Evolutionary conservation across 2,797 vertebrate species (phyloP), one percentile per base, ranked within the genome.

Genomic region (Cynodonichthys magdalenae): DNA sequence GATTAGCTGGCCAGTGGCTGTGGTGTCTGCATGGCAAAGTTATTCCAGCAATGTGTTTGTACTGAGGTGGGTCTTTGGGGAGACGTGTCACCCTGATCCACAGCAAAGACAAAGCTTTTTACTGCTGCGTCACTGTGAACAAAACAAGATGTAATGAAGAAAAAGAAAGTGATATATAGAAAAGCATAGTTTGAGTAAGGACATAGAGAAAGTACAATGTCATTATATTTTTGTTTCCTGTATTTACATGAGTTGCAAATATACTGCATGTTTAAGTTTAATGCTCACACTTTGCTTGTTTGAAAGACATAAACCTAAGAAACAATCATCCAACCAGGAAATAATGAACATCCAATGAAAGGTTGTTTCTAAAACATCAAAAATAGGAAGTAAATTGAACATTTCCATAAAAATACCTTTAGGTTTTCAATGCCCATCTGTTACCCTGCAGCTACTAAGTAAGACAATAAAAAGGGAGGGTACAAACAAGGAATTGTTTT

Each of bases 81-180:
- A 73, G 53, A 80, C 78, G 73, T 75, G 71, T 83, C 75, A 80
- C 71, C 14, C 68, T 72, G 75, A 81, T 81, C 69, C 65, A 56
- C 61, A 17, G 69, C 63, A 81, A 64, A 69, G 74, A 77, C 39
- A 5, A 73, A 72, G 72, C 74, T 67, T 14, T 53, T 81, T 42
- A 17, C 36, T 27, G 39, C 53, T n/a, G 29, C 63, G 66, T 67
- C 19, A 6, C 56, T 47, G 24, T 47, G 65, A 85, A 82, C 55
- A 61, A 51, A 57, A 78, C 69, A 53, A 55, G 49, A 31, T 8
- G 18, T 5, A 1, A 59, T 53, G 58, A 69, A 69, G 58, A 56
- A 42, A 20, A 29, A 50, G 47, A 10, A 46, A 24, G 15, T 11
- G 17, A 15, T 18, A 15, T 18, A 9, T 1, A 46, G 29, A 51